These are phyloP conservation scores for Drosophila pruinosa DNA, from an alignment of 1,140 invertebrate species.

Conservation along the genomic window DNA sequence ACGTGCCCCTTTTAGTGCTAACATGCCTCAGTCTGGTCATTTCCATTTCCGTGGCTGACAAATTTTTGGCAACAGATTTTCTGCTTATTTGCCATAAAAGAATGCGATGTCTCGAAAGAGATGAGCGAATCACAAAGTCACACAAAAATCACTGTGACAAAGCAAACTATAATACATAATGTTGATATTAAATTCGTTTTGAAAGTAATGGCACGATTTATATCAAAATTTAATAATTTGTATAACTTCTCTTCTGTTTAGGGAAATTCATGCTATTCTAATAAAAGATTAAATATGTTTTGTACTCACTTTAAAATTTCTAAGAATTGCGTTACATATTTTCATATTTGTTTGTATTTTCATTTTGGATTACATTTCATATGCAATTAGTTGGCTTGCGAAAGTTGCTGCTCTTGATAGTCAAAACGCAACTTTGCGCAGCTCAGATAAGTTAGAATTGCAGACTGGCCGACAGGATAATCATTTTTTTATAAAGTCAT, in stretches of 20 bases:
- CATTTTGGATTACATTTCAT: not conserved
- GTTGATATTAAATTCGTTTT: too few relatives aligned
- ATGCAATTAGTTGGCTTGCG: slow-evolving; percentile 6
- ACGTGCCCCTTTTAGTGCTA: slow-evolving; percentile 37
- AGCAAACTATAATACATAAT: too few relatives aligned
- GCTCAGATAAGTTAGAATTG: slow-evolving; percentile 32
- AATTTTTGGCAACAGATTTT: slow-evolving; percentile 80
- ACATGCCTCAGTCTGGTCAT: slow-evolving; percentile 65
- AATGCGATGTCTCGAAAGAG: slow-evolving; percentile 46
- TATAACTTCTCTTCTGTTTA: too few relatives aligned
- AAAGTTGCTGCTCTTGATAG: slow-evolving; percentile 59
- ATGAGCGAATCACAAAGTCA: slow-evolving; percentile 26
- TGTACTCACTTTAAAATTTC: not conserved
- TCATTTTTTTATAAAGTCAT: slow-evolving; percentile 81
- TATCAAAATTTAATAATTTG: too few relatives aligned
- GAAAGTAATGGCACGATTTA: too few relatives aligned
- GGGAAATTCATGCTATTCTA: too few relatives aligned
- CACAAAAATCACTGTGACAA: not conserved
- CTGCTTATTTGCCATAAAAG: slow-evolving; percentile 75
- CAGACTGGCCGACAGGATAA: slow-evolving; percentile 63
- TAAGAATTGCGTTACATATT: too few relatives aligned
- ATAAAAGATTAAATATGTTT: too few relatives aligned
- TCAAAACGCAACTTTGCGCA: slow-evolving; percentile 36
- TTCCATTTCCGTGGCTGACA: slow-evolving; percentile 72
- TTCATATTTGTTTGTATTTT: not conserved